These are phyloP conservation scores for Calameuta idolon DNA, from an alignment of 2,888 invertebrate genomes.

Conservation along the genomic window DNA sequence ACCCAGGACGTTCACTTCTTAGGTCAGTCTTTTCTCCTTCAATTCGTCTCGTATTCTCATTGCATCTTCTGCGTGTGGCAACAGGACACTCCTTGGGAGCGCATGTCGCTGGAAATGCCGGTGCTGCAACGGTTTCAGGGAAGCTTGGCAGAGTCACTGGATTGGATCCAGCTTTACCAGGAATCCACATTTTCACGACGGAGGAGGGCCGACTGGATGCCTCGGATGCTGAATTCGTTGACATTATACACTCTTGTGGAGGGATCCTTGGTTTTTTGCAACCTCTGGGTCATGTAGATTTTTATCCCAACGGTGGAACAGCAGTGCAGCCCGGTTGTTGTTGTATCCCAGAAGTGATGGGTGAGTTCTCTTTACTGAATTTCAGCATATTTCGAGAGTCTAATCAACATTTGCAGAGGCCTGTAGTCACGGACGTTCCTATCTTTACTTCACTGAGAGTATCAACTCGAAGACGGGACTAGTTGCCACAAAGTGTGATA, in stretches of 20 bases:
- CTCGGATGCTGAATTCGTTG: constrained; percentile 63
- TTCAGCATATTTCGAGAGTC: neutral
- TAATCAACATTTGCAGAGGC: constrained; percentile 60
- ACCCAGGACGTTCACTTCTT: constrained; percentile 64
- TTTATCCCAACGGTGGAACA: constrained; percentile 66
- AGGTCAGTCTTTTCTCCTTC: constrained; percentile 46
- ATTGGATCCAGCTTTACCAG: constrained; percentile 68
- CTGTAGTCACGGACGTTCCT: constrained; percentile 68
- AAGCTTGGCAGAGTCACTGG: constrained; percentile 67
- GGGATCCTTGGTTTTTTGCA: constrained; percentile 62
- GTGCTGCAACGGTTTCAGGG: constrained; percentile 47
- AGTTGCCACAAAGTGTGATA: constrained; percentile 61
- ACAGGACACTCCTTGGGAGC: constrained; percentile 64
- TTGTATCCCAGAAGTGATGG: constrained; percentile 59
- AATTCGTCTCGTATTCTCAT: neutral
- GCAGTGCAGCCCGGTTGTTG: constrained; percentile 66
- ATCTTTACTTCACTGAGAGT: constrained; percentile 68
- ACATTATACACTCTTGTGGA: constrained; percentile 65
- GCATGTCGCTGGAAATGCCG: constrained; percentile 63
- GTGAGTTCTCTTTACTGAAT: constrained; percentile 35
- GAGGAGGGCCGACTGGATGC: constrained; percentile 54
- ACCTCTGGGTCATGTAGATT: constrained; percentile 62
- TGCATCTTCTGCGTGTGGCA: neutral
- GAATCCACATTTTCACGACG: constrained; percentile 53
- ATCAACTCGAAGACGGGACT: constrained; percentile 59